Base-by-base conservation (phyloP, 1,140 invertebrate genomes). In the Drosophila murphyi region DNA sequence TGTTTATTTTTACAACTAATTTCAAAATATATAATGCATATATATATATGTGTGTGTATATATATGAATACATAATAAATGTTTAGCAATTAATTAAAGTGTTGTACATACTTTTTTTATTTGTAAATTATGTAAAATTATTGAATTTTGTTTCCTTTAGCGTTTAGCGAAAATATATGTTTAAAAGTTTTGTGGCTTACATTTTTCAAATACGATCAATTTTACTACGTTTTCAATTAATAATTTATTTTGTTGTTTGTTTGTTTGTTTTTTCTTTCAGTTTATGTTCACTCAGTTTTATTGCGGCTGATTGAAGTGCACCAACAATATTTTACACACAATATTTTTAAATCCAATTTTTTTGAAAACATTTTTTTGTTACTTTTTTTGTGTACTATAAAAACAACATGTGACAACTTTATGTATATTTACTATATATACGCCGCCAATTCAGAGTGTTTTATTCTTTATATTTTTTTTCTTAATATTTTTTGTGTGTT, bases 21-120 rank as follows among this genome's bases (percentile, higher is more conserved):
- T 82, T 83, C 76, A 88, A 87, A 88, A 83, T 83, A 87, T 88
- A 75, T 71, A 68, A 69, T 82, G 80, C 82, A 62, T 88, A 88
- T 76, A 50, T 78, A 69, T 69, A 45, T 54, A 50, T 64, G 29
- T 55, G 8, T 67, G 51, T 69, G 51, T 60, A 31, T 60, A 60
- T 50, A 64, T 73, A 73, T 74, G 63, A 69, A 85, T 87, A 77
- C 60, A 80, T 76, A 82, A 65, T 80, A 80, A 85, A 86, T 85
- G 72, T 85, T 77, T 73, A 80, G 72, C 81, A 80, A 80, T 85
- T 69, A 78, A 85, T 67, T 78, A 78, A 74, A 71, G 78, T 48
- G 61, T 73, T 83, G 70, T 70, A 85, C 72, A 85, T 64, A 83
- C 76, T 60, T 68, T 68, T 57, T 50, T 51, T 63, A 51, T 41